Base-by-base conservation (phyloP, 2,797 vertebrate genomes). In the Myiotriccus ornatus region DNA sequence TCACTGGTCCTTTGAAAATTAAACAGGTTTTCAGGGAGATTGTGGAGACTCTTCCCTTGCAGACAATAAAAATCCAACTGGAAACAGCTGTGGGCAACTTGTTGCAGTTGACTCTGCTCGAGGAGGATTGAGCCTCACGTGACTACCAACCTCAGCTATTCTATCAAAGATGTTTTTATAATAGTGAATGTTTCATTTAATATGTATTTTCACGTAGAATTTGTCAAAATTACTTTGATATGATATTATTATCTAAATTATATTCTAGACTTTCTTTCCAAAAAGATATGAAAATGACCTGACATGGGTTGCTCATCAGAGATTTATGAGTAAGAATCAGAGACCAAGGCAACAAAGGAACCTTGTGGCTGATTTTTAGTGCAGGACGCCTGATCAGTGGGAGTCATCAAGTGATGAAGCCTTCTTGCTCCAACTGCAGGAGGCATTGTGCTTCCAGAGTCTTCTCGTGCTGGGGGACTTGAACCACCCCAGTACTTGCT, bases 371-470 rank as follows among this genome's bases (percentile, higher is more conserved):
- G 12, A 2, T 50, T 11, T 30, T 78, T 27, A n/a, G 12, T 15
- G 21, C 19, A 34, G n/a, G 25, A 14, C 0, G 0, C 41, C 15
- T 46, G 17, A 83, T 30, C 9, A 60, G 16, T 4, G 13, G 8
- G 4, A 44, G 7, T 3, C 7, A n/a, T n/a, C n/a, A n/a, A n/a
- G n/a, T 77, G 39, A 28, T 0, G 0, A 77, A 32, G 10, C 1
- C 8, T 85, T 69, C 60, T 52, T 78, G 14, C 22, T 68, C 5
- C 39, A 59, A 13, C 16, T 20, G 25, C 12, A 39, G 24, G 1
- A 81, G 10, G 3, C 12, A 41, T 6, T 2, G 3, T 0, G 0
- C 13, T 56, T 0, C 0, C 19, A 57, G 34, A 13, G 2, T 57
- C 10, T 37, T 12, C 3, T 59, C 32, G 19, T 60, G 10, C 16